These are phyloP conservation scores for Cepaea hortensis DNA, from an alignment of 2,888 invertebrate genomes.

Conservation along the genomic window DNA sequence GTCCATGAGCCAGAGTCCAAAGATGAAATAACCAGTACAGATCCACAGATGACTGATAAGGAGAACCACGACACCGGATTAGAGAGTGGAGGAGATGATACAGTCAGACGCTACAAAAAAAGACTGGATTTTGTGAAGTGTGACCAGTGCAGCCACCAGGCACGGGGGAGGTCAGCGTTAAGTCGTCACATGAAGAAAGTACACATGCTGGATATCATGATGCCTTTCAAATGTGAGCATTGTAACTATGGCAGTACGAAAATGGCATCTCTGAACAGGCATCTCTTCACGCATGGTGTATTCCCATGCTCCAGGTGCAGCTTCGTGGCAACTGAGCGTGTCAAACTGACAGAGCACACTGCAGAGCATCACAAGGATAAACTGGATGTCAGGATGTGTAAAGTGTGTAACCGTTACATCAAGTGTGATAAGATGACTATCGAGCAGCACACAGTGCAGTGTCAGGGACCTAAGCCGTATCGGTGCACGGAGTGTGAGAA, in stretches of 20 bases:
- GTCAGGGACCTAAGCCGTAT: constrained; percentile 70
- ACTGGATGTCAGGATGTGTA: constrained; percentile 71
- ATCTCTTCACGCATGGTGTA: constrained; percentile 71
- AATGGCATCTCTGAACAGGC: constrained; percentile 70
- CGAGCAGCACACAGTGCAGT: constrained; percentile 70
- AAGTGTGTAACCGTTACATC: constrained; percentile 70
- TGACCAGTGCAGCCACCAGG: constrained; percentile 53
- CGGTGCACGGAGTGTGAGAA: constrained; percentile 72
- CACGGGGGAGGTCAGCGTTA: constrained; percentile 53
- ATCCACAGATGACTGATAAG: constrained; percentile 18
- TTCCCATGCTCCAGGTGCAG: constrained; percentile 71
- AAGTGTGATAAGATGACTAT: constrained; percentile 65
- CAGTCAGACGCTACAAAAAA: constrained; percentile 49
- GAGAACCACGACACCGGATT: constrained; percentile 48
- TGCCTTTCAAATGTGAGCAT: constrained; percentile 50
- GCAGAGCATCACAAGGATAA: constrained; percentile 68
- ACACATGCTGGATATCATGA: constrained; percentile 51
- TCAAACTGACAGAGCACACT: constrained; percentile 67
- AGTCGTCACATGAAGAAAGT: constrained; percentile 56
- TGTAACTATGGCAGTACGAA: constrained; percentile 62
- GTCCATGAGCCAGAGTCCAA: constrained; percentile 45
- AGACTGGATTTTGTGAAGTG: constrained; percentile 53
- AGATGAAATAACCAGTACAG: constrained; percentile 24
- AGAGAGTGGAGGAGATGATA: constrained; percentile 46
- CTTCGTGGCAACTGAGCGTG: constrained; percentile 63